Evolutionary conservation across 2,888 invertebrate genomes (phyloP).

Genomic region (Aphrophora alni): DNA sequence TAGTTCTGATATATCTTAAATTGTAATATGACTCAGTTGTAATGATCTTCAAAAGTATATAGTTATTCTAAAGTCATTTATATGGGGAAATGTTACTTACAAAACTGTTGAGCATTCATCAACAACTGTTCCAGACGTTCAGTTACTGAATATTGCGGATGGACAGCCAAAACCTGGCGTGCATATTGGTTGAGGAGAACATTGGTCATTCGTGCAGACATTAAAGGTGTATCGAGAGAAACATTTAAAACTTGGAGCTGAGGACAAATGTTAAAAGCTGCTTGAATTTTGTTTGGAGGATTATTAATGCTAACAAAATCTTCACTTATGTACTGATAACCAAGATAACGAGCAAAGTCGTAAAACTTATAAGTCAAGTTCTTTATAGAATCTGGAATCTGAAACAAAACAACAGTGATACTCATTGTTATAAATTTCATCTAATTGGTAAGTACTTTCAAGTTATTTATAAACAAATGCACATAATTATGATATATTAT

Average conservation of each 20-base stretch:
- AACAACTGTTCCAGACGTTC: constrained; percentile 52
- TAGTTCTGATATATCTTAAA: too few relatives aligned
- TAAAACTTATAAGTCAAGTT: constrained; percentile 61
- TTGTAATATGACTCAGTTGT: too few relatives aligned
- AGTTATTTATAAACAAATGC: too few relatives aligned
- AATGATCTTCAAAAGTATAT: too few relatives aligned
- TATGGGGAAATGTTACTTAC: too few relatives aligned
- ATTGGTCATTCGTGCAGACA: constrained; percentile 57
- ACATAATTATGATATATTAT: too few relatives aligned
- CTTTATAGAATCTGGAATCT: constrained; percentile 57
- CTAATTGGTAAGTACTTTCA: too few relatives aligned
- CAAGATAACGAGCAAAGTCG: constrained; percentile 58
- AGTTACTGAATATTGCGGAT: constrained; percentile 59
- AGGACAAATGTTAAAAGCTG: constrained; percentile 60
- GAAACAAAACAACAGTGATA: neutral
- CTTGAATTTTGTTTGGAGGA: constrained; percentile 59
- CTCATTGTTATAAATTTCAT: neutral
- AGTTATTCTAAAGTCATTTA: too few relatives aligned
- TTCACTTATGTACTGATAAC: constrained; percentile 61
- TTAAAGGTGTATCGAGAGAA: constrained; percentile 58
- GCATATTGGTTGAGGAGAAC: constrained; percentile 58
- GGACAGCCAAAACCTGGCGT: constrained; percentile 58
- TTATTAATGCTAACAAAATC: constrained; percentile 58
- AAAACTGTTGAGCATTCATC: constrained; percentile 35
- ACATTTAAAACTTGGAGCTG: constrained; percentile 60